phyloP scores from a whole-genome alignment of 2,113 vertebrate genomes.

The Sander vitreus region DNA sequence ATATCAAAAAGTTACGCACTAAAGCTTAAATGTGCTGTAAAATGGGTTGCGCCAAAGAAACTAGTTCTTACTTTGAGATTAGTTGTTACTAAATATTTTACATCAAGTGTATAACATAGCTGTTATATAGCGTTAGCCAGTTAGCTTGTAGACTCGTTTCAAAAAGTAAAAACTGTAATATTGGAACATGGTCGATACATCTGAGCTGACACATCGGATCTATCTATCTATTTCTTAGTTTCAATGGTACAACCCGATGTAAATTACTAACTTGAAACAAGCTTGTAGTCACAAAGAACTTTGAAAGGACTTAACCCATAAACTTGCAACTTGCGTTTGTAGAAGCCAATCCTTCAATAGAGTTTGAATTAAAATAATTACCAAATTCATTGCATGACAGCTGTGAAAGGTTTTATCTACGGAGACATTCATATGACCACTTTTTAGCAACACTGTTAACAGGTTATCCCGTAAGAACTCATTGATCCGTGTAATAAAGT shows the following conservation, averaged over 20 bases:
- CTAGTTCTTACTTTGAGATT: not conserved
- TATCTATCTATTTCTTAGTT: too few species aligned
- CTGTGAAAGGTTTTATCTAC: not conserved
- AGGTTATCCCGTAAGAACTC: not conserved
- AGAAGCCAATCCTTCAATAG: not conserved
- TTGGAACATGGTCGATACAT: not conserved
- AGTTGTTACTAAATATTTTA: not conserved
- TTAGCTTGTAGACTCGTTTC: not conserved
- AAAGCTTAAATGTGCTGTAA: not conserved
- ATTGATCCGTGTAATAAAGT: not conserved
- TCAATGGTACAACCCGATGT: too few species aligned
- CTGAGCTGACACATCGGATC: not conserved
- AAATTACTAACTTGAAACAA: too few species aligned
- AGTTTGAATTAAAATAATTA: constrained; percentile 9
- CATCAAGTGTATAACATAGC: not conserved
- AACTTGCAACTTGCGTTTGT: not conserved
- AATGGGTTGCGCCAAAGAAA: not conserved
- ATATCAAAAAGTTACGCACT: too few species aligned
- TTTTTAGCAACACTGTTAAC: not conserved
- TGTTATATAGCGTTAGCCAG: not conserved
- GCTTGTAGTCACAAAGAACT: not conserved
- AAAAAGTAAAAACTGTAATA: not conserved
- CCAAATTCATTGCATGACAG: not conserved
- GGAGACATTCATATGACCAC: constrained; percentile 1
- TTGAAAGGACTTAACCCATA: not conserved